These are phyloP conservation scores for Gnathochromis pfefferi DNA, from an alignment of 2,113 vertebrate species.

Conservation along the genomic window DNA sequence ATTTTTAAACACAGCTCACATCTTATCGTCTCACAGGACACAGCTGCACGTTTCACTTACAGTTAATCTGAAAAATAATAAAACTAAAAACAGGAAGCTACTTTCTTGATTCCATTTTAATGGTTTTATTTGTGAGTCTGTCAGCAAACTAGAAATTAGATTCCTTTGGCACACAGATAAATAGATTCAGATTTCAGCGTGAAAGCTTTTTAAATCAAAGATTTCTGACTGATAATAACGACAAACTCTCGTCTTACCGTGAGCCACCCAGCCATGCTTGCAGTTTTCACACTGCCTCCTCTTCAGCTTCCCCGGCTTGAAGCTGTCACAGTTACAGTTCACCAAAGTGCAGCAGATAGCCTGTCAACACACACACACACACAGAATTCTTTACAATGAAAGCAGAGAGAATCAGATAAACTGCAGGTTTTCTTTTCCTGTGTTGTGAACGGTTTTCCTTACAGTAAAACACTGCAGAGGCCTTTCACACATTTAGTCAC, in stretches of 20 bases:
- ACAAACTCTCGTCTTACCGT: conserved; percentile 74
- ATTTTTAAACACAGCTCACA: not conserved
- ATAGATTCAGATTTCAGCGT: not conserved
- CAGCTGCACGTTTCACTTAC: not conserved
- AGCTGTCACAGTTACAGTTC: conserved; percentile 90
- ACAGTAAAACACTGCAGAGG: not conserved
- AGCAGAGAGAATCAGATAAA: not conserved
- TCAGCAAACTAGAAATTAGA: not conserved
- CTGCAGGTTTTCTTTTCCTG: not conserved
- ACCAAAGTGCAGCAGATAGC: conserved; percentile 91
- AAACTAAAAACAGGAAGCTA: not conserved
- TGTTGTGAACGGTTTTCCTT: not conserved
- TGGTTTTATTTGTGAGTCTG: not conserved
- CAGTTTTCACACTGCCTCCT: conserved; percentile 92
- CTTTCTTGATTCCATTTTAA: not conserved
- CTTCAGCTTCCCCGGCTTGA: conserved; percentile 92
- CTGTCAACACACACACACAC: conserved; percentile 52
- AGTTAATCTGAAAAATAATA: not conserved
- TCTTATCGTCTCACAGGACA: not conserved
- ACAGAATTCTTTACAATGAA: not conserved
- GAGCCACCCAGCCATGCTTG: conserved; percentile 96
- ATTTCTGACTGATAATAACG: not conserved
- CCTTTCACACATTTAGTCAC: not conserved
- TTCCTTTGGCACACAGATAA: not conserved
- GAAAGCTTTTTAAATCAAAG: not conserved